phyloP scores from a whole-genome alignment of 2,888 invertebrate species.

The Drosophila buzzatii region DNA sequence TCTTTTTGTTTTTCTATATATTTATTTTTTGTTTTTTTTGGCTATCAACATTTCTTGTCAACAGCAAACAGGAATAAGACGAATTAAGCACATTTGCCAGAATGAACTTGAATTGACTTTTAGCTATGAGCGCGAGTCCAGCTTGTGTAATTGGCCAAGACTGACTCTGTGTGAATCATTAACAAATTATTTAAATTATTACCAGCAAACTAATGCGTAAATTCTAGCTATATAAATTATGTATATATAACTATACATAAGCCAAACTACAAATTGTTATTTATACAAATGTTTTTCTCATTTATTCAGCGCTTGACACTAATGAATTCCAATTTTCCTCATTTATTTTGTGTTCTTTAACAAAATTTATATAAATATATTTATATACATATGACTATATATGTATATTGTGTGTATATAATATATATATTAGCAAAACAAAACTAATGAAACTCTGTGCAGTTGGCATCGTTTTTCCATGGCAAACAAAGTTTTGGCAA shows the following conservation, averaged over 20 bases:
- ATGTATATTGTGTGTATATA: conserved; percentile 10
- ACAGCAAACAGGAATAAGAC: not conserved
- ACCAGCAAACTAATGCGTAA: conserved; percentile 6
- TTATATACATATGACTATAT: not conserved
- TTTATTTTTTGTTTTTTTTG: not conserved
- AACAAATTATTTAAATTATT: conserved; percentile 27
- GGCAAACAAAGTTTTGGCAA: not conserved
- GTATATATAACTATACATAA: not conserved
- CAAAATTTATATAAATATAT: conserved; percentile 13
- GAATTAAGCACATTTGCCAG: conserved; percentile 11
- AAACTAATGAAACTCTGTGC: conserved; percentile 22
- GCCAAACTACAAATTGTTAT: conserved; percentile 39
- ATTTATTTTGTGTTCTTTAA: conserved; percentile 26
- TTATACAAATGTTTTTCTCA: conserved; percentile 58
- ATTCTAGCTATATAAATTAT: not conserved
- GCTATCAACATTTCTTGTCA: conserved; percentile 8
- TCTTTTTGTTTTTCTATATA: not conserved
- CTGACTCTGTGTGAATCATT: conserved; percentile 16
- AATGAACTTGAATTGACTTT: not conserved
- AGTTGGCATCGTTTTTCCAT: conserved; percentile 4
- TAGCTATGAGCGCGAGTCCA: not conserved
- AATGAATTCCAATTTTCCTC: conserved; percentile 53
- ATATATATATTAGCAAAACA: not conserved
- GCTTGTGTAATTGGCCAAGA: not conserved
- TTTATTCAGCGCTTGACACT: conserved; percentile 52